phyloP scores from a whole-genome alignment of 2,113 vertebrate species.

The Zingel zingel region DNA sequence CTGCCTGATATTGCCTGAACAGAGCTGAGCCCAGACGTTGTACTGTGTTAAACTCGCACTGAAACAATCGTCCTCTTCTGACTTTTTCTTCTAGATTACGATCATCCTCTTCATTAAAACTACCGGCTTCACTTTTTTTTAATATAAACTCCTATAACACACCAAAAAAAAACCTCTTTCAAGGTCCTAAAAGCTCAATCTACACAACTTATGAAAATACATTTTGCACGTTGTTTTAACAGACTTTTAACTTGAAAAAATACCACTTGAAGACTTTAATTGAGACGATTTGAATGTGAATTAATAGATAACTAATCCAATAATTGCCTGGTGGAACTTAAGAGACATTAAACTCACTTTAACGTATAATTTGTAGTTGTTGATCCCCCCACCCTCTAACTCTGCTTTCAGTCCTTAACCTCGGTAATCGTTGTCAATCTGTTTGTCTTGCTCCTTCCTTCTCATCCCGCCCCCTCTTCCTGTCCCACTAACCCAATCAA shows the following conservation, averaged over 20 bases:
- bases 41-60: neutral
- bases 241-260: neutral
- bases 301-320: slow-evolving; percentile 26
- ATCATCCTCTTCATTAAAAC: slow-evolving; percentile 49
- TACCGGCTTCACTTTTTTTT: slow-evolving; percentile 4
- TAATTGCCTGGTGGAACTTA: neutral
- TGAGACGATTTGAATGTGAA: slow-evolving; percentile 19
- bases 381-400: neutral
- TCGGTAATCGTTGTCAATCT: slow-evolving; percentile 37
- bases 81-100: slow-evolving; percentile 57
- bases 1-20: neutral
- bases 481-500: slow-evolving; percentile 62
- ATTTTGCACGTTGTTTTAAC: slow-evolving; percentile 25
- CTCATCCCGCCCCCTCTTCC: slow-evolving; percentile 22
- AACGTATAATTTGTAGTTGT: slow-evolving; percentile 13
- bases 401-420: slow-evolving; percentile 7
- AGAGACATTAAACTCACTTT: neutral
- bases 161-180: neutral
- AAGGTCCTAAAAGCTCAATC: neutral
- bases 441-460: slow-evolving; percentile 48
- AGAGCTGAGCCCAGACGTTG: neutral
- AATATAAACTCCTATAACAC: slow-evolving; percentile 9
- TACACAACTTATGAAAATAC: neutral
- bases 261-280: neutral
- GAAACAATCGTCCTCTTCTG: slow-evolving; percentile 28